Percentiles rank a stretch among this genome's conserved stretches.
Conservation (phyloP, 2,888 invertebrate genomes). For the Athetis lepigone region DNA sequence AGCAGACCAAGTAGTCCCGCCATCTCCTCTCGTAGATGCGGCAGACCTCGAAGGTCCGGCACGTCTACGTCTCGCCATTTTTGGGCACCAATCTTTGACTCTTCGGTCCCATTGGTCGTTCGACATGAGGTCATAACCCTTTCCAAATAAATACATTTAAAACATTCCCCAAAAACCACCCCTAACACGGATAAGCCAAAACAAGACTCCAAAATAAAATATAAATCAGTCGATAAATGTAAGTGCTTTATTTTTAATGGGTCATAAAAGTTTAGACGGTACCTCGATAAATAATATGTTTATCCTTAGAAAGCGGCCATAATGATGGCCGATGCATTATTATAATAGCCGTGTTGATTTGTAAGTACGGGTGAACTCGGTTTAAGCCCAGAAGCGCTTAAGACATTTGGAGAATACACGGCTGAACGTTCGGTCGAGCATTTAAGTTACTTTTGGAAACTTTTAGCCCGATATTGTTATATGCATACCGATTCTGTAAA, state of each 20-base stretch:
- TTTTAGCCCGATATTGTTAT: too few species aligned
- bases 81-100: too few species aligned
- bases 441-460: background rate
- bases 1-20: too few species aligned
- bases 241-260: slow-evolving; percentile 66
- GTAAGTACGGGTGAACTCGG: slow-evolving; percentile 70
- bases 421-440: slow-evolving; percentile 12
- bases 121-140: background rate
- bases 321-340: slow-evolving; percentile 79
- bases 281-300: slow-evolving; percentile 82
- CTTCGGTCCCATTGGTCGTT: too few species aligned
- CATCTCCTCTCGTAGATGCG: too few species aligned
- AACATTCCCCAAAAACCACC: slow-evolving; percentile 2
- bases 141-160: background rate
- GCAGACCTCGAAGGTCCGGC: too few species aligned
- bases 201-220: slow-evolving; percentile 50
- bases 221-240: slow-evolving; percentile 63
- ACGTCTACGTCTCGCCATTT: too few species aligned
- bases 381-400: slow-evolving; percentile 77
- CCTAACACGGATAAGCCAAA: slow-evolving; percentile 40
- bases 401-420: slow-evolving; percentile 63
- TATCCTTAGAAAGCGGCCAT: slow-evolving; percentile 78
- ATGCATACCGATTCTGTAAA: too few species aligned
- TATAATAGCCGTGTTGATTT: slow-evolving; percentile 81
- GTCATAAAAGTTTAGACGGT: slow-evolving; percentile 61